These are phyloP conservation scores for Phyllostomus discolor DNA, from an alignment of 2,113 vertebrate species.

Conservation along the genomic window DNA sequence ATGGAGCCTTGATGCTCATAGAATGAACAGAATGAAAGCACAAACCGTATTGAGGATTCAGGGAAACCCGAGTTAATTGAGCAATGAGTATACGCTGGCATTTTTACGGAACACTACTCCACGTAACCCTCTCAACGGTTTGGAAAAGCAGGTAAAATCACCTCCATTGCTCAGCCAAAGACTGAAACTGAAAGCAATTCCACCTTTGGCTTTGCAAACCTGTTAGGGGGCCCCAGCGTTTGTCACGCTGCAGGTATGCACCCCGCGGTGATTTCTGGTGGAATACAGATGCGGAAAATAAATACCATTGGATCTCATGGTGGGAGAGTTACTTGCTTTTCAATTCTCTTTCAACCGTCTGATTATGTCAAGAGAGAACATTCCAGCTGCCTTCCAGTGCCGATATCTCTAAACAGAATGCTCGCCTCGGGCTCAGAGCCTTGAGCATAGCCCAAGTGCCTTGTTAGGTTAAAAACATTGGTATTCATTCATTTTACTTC, in stretches of 20 bases:
- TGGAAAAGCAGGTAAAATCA: background rate
- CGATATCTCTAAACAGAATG: background rate
- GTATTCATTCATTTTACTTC: slow-evolving; percentile 33
- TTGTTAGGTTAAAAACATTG: slow-evolving; percentile 4
- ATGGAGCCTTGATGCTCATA: background rate
- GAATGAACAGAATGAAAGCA: background rate
- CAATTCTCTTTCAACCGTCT: slow-evolving; percentile 21
- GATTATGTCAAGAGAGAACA: background rate
- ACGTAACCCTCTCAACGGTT: background rate
- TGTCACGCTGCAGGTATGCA: background rate
- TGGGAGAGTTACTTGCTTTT: background rate
- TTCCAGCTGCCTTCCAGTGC: background rate
- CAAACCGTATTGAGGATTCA: background rate
- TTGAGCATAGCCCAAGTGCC: background rate
- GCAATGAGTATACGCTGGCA: too few species aligned
- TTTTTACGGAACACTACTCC: background rate
- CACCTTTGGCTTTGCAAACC: background rate
- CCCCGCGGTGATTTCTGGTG: background rate
- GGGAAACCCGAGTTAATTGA: background rate
- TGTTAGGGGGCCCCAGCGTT: background rate
- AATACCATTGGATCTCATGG: background rate
- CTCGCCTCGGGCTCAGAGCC: slow-evolving; percentile 1
- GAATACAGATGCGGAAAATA: background rate
- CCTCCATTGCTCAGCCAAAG: background rate
- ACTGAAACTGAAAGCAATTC: background rate